Evolutionary conservation across 2,888 invertebrate genomes (phyloP), one percentile per base, ranked within the genome.

Genomic region (Lagria hirta): DNA sequence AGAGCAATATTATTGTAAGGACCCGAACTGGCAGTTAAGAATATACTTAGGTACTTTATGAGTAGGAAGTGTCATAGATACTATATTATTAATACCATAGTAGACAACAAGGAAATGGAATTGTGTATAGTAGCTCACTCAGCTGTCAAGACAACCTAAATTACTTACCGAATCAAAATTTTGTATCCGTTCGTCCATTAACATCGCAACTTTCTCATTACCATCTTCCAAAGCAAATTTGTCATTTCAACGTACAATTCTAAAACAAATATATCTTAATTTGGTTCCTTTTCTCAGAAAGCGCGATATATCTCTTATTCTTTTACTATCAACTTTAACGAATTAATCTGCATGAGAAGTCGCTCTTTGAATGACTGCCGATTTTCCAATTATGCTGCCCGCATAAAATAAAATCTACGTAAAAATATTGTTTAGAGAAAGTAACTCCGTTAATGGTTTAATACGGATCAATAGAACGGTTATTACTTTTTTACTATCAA

Each of bases 61-160:
- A 28, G 27, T 8, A 30, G 54, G 49, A 56, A 56, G 48, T 51
- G 50, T 51, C 56, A 49, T 33, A 44, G 52, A 52, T 51, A 48
- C 35, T 37, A 48, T 45, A 48, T 56, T 57, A 57, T 55, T 57
- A 55, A 55, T 57, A 49, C 53, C n/a, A n/a, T 46, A 53, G 53
- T 48, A 49, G 51, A 49, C 51, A 52, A 53, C 38, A 44, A 51
- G 55, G 54, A 56, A 58, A 58, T 58, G 49, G 52, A 52, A 51
- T 50, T 54, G 53, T 53, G 49, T 47, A n/a, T n/a, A 45, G 55
- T 50, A 44, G 43, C 51, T 30, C 21, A 21, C 26, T 26, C 24
- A 40, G 32, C 43, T 37, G 43, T 34, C 48, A 43, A 18, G 44
- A 23, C 16, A 11, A 7, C 16, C 14, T 29, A 35, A 42, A 34